phyloP scores from a whole-genome alignment of 2,113 vertebrate genomes.

The Excalfactoria chinensis region DNA sequence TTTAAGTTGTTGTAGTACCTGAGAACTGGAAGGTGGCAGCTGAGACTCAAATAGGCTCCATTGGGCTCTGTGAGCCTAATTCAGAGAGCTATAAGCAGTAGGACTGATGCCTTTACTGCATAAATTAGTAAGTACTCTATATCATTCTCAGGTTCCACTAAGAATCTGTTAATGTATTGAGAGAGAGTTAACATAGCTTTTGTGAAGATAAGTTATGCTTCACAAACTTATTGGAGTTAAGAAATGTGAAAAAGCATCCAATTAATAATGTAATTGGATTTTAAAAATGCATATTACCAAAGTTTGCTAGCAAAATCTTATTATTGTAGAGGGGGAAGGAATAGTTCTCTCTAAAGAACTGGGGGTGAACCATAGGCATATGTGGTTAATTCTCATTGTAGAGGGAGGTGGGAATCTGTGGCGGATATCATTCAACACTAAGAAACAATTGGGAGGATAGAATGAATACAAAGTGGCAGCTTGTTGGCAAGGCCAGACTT shows the following conservation, averaged over 20 bases:
- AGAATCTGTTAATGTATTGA: neutral
- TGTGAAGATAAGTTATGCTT: neutral
- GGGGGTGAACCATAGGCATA: slow-evolving; percentile 43
- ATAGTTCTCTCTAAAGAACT: slow-evolving; percentile 20
- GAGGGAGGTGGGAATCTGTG: slow-evolving; percentile 14
- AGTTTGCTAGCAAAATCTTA: neutral
- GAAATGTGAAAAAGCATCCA: neutral
- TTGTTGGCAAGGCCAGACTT: slow-evolving; percentile 42
- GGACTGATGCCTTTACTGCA: neutral
- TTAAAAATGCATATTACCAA: neutral
- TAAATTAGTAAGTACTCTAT: neutral
- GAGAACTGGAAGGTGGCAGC: neutral
- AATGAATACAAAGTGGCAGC: slow-evolving; percentile 57
- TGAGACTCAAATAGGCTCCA: neutral
- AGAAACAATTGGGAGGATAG: slow-evolving; percentile 51
- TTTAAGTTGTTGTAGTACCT: neutral
- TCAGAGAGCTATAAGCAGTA: neutral
- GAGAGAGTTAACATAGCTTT: neutral
- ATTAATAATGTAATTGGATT: neutral
- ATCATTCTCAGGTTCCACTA: too few relatives aligned
- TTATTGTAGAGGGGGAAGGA: neutral
- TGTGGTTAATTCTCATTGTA: slow-evolving; percentile 12
- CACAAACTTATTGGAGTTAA: neutral
- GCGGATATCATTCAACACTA: slow-evolving; percentile 49
- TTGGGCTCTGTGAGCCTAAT: neutral